Evolutionary conservation across 1,140 invertebrate genomes (phyloP).

Genomic region (Pristionchus pacificus): DNA sequence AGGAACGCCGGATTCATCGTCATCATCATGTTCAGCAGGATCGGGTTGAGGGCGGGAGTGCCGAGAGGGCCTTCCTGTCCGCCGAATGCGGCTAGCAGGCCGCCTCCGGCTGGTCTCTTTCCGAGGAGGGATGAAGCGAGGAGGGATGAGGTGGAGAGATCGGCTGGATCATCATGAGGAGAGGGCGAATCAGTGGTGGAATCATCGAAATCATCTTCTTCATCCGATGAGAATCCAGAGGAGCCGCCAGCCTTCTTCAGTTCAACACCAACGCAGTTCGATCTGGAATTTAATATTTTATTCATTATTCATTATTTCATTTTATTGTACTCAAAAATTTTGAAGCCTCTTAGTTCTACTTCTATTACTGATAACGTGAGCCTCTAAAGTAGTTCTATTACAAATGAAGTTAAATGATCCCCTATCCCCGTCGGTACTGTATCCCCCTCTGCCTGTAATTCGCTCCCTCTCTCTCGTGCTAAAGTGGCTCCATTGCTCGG

Average conservation of each 20-base stretch:
- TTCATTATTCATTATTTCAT: constrained; percentile 3
- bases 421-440: constrained; percentile 12
- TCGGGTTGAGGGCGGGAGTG: background rate
- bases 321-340: constrained; percentile 11
- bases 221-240: constrained; percentile 7
- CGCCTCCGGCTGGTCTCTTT: too few relatives aligned
- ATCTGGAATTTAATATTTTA: constrained; percentile 24
- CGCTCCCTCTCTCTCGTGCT: too few relatives aligned
- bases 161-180: constrained; percentile 25
- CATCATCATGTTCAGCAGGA: constrained; percentile 31
- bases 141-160: constrained; percentile 9
- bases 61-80: background rate
- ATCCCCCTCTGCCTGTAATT: constrained; percentile 1
- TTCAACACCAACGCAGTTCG: constrained; percentile 31
- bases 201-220: constrained; percentile 26
- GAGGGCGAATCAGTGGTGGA: constrained; percentile 30
- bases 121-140: background rate
- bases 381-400: constrained; percentile 12
- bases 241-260: constrained; percentile 19
- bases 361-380: constrained; percentile 15
- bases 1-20: constrained; percentile 29
- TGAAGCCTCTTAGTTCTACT: background rate
- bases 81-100: constrained; percentile 1
- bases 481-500: too few relatives aligned
- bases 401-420: constrained; percentile 2